A percentile compares a stretch with the other conserved stretches of the same genome.
These are phyloP conservation scores for Medauroidea extradentata DNA, from an alignment of 1,140 invertebrate species.

Conservation along the genomic window DNA sequence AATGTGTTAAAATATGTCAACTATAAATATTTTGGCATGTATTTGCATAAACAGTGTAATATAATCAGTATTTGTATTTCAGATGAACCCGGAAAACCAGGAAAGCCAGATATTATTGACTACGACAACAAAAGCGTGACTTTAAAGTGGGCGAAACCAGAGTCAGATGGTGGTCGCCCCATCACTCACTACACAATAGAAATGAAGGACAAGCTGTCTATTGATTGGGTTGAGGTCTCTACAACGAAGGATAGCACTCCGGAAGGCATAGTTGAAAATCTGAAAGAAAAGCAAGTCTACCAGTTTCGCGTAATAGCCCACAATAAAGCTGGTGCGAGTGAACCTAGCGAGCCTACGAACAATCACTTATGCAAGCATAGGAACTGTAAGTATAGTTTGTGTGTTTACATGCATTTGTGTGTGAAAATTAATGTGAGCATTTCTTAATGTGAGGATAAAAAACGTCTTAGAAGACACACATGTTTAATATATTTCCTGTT, in stretches of 20 bases:
- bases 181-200: conserved; percentile 93
- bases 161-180: conserved; percentile 89
- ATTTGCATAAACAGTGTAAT: neutral
- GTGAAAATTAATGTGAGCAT: no score
- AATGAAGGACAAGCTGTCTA: conserved; percentile 90
- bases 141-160: conserved; percentile 86
- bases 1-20: neutral
- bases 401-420: no score
- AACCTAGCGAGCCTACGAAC: conserved; percentile 86
- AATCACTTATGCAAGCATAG: conserved; percentile 91
- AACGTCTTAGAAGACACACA: no score
- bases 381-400: conserved; percentile 66
- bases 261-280: conserved; percentile 74
- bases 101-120: conserved; percentile 88
- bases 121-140: conserved; percentile 89
- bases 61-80: conserved; percentile 5
- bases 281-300: conserved; percentile 92
- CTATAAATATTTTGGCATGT: neutral
- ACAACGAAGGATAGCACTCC: conserved; percentile 75
- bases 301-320: conserved; percentile 89
- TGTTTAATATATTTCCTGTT: no score
- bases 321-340: conserved; percentile 84
- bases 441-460: no score
- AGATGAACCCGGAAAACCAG: conserved; percentile 83
- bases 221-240: conserved; percentile 82